phyloP scores from a whole-genome alignment of 2,797 vertebrate species.

The Halcyon badia region DNA sequence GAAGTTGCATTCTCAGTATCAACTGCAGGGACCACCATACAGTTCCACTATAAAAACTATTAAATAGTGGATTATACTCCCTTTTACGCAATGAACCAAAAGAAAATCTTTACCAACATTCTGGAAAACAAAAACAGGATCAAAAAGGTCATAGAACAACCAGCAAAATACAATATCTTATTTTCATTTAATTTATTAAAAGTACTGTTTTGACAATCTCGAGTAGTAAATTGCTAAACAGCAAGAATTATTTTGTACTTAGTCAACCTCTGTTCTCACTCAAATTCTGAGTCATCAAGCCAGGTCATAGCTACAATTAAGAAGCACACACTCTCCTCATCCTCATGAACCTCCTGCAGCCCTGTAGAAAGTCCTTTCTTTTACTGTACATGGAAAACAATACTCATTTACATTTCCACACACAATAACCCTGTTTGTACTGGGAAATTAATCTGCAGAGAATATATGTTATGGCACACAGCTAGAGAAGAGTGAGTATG shows the following conservation, averaged over 20 bases:
- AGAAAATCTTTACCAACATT: not conserved
- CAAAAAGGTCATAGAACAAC: not conserved
- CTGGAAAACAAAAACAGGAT: not conserved
- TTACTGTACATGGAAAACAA: not conserved
- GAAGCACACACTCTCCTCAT: not conserved
- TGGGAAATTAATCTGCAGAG: not conserved
- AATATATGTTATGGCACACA: not conserved
- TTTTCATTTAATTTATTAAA: not conserved
- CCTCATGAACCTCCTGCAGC: not conserved
- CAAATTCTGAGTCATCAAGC: not conserved
- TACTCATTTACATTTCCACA: not conserved
- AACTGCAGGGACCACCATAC: not conserved
- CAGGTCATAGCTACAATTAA: not conserved
- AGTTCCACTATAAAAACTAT: not conserved
- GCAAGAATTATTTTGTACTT: not conserved
- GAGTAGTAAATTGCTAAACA: not conserved
- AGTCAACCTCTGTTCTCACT: not conserved
- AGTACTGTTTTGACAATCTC: not conserved
- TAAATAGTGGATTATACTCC: not conserved
- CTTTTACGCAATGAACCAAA: not conserved
- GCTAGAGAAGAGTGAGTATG: not conserved
- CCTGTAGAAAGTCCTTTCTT: not conserved
- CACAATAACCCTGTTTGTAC: rapidly evolving
- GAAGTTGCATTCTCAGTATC: not conserved
- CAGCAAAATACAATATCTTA: not conserved